A percentile compares a stretch with the other conserved stretches of the same genome.
phyloP scores from a whole-genome alignment of 2,113 vertebrate species.

The Tyto alba region DNA sequence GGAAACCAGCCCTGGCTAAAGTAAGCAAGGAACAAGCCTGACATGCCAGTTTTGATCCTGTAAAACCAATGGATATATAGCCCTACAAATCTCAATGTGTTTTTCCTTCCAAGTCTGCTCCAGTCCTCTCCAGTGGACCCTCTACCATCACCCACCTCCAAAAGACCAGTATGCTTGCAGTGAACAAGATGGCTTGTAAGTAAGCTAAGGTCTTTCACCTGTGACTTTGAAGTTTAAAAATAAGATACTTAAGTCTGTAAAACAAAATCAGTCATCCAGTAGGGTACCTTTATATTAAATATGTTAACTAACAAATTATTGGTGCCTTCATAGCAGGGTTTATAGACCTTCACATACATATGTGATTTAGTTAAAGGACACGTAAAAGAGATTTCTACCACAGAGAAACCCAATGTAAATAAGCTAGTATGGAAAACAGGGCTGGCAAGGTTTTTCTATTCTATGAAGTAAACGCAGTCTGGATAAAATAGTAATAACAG shows the following conservation, averaged over 20 bases:
- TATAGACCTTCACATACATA: not conserved
- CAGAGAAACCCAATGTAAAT: not conserved
- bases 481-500: not conserved
- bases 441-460: not conserved
- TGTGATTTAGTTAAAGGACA: not conserved
- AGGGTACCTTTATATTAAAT: not conserved
- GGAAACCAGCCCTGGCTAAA: not conserved
- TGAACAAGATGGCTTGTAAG: too few species aligned
- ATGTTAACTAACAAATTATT: not conserved
- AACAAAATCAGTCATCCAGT: not conserved
- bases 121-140: not conserved
- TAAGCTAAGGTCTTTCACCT: not conserved
- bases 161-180: rapidly evolving
- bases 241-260: not conserved
- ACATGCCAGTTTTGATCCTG: rapidly evolving
- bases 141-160: not conserved
- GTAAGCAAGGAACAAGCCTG: not conserved
- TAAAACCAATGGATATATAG: not conserved
- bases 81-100: not conserved
- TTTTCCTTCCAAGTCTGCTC: not conserved
- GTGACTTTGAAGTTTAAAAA: not conserved
- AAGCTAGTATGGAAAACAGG: not conserved
- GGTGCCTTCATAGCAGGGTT: not conserved
- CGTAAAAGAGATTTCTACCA: not conserved
- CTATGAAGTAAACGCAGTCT: not conserved